Evolutionary conservation across 2,797 vertebrate species (phyloP).

Genomic region (Chanos chanos): DNA sequence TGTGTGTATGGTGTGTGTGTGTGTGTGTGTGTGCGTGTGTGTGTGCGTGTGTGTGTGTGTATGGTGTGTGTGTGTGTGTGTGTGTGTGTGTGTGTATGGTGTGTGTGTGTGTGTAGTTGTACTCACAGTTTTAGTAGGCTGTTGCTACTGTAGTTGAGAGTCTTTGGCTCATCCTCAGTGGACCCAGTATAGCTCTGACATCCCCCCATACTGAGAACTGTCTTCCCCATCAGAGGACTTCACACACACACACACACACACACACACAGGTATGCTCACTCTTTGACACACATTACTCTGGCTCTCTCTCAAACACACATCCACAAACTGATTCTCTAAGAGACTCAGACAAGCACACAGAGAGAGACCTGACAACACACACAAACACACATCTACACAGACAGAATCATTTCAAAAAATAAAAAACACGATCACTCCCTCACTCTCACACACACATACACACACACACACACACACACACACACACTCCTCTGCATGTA

Average conservation of each 20-base stretch:
- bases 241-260: constrained; percentile 2
- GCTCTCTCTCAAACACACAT: no score
- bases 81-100: not conserved
- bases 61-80: not conserved
- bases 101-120: not conserved
- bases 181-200: constrained; percentile 49
- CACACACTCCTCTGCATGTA: no score
- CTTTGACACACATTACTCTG: not conserved
- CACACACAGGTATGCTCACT: not conserved
- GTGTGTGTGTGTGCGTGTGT: not conserved
- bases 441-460: not conserved
- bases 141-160: constrained; percentile 35
- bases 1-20: not conserved
- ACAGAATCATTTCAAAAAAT: not conserved
- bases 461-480: constrained; percentile 6
- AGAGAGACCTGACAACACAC: not conserved
- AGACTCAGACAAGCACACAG: not conserved
- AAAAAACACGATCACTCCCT: not conserved
- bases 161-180: constrained; percentile 34
- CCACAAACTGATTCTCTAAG: no score
- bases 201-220: constrained; percentile 44
- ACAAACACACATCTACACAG: not conserved
- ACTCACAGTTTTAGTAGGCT: constrained; percentile 44
- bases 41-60: no score
- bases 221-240: constrained; percentile 39